phyloP scores from a whole-genome alignment of 2,888 invertebrate genomes.

The Protodeltote pygarga region DNA sequence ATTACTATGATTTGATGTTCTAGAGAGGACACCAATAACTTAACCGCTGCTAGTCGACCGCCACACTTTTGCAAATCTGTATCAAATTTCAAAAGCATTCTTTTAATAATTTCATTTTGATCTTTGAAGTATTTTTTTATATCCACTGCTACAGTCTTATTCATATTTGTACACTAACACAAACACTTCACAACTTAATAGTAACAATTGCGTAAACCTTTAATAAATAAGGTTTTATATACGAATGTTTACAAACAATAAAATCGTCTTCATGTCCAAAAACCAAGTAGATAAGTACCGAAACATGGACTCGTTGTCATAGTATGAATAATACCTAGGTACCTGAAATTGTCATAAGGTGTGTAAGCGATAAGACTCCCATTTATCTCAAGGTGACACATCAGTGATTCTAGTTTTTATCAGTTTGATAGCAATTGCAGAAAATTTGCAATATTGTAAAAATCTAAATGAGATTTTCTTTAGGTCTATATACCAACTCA shows the following conservation, averaged over 20 bases:
- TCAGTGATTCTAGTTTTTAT: slow-evolving; percentile 9
- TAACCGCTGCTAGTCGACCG: slow-evolving; percentile 56
- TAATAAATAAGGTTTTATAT: slow-evolving; percentile 2
- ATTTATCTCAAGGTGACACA: slow-evolving; percentile 18
- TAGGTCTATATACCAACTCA: no score
- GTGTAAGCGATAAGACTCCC: no score
- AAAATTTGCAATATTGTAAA: no score
- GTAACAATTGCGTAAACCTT: slow-evolving; percentile 5
- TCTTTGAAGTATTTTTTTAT: slow-evolving; percentile 50
- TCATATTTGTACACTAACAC: slow-evolving; percentile 21
- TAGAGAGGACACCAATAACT: slow-evolving; percentile 63
- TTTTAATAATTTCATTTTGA: slow-evolving; percentile 56
- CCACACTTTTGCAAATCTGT: slow-evolving; percentile 56
- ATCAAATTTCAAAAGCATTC: slow-evolving; percentile 58
- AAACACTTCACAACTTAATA: slow-evolving; percentile 4
- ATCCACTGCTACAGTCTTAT: slow-evolving; percentile 33
- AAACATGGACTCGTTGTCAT: no score
- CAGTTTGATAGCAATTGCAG: not conserved
- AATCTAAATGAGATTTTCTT: no score
- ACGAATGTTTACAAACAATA: slow-evolving; percentile 9
- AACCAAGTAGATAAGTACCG: slow-evolving; percentile 4
- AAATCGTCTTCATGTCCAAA: not conserved
- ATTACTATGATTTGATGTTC: slow-evolving; percentile 63
- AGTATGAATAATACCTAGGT: no score
- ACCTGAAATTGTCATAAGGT: no score